Evolutionary conservation across 2,797 vertebrate species (phyloP).

Genomic region (Toxotes lorentzi): DNA sequence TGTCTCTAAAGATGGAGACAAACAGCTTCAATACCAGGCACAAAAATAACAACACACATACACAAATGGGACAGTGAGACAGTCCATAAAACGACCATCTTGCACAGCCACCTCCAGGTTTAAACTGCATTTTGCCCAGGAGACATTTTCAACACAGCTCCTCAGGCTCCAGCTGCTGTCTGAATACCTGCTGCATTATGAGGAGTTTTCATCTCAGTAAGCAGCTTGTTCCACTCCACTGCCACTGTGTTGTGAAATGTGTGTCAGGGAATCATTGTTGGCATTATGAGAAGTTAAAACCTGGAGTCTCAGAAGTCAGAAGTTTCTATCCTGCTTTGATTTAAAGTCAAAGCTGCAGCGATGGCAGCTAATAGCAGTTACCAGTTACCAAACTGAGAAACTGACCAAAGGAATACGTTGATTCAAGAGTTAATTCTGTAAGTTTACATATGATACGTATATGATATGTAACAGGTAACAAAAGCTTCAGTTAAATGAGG

Average conservation of each 20-base stretch:
- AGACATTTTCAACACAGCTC: slow-evolving; percentile 12
- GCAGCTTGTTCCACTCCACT: slow-evolving; percentile 39
- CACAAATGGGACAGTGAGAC: slow-evolving; percentile 14
- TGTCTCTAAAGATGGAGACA: slow-evolving; percentile 6
- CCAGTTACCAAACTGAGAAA: background rate
- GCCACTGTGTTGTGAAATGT: background rate
- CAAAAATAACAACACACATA: background rate
- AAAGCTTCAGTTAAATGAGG: too few species aligned
- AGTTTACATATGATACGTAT: too few species aligned
- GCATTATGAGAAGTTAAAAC: background rate
- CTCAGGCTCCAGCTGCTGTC: slow-evolving; percentile 19
- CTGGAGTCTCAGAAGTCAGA: background rate
- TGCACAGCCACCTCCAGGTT: background rate
- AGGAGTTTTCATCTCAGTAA: slow-evolving; percentile 10
- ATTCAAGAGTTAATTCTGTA: background rate
- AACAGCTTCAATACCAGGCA: slow-evolving; percentile 9
- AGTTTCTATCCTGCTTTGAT: background rate
- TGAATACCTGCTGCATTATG: slow-evolving; percentile 25
- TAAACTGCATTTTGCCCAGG: slow-evolving; percentile 18
- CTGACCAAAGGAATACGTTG: background rate
- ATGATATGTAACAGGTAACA: too few species aligned
- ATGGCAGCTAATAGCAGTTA: background rate
- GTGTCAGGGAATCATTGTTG: background rate
- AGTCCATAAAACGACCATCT: background rate
- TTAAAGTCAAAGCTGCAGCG: background rate